Conservation (phyloP, 2,888 invertebrate species). For the Drosophila flavopinicola region DNA sequence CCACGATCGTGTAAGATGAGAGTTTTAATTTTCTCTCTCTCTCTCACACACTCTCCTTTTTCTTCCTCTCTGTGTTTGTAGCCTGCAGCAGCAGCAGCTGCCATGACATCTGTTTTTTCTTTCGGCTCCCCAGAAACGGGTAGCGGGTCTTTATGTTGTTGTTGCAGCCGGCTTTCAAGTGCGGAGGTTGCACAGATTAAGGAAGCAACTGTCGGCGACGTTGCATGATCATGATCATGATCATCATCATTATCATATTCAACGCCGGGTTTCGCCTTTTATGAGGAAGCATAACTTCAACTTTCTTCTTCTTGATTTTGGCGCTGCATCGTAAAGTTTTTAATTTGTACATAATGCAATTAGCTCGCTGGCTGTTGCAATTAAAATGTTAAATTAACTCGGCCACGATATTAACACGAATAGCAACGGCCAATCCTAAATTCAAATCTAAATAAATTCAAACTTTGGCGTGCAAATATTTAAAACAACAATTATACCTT, state of each 20-base stretch:
- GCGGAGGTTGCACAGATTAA: constrained; percentile 71
- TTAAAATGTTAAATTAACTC: constrained; percentile 63
- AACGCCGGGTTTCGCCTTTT: constrained; percentile 25
- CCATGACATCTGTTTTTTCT: constrained; percentile 43
- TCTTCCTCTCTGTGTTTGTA: constrained; percentile 1
- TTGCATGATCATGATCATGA: constrained; percentile 51
- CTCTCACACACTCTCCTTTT: not conserved
- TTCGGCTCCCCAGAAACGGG: constrained; percentile 24
- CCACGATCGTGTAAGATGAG: constrained; percentile 18
- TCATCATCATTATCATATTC: constrained; percentile 21
- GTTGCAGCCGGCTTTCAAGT: constrained; percentile 64
- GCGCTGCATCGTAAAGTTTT: constrained; percentile 35
- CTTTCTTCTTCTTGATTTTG: constrained; percentile 32
- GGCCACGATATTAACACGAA: constrained; percentile 48
- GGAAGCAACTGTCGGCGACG: constrained; percentile 57
- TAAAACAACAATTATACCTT: constrained; percentile 57
- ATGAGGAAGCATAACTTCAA: constrained; percentile 36
- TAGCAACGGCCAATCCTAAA: constrained; percentile 20
- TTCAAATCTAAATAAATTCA: constrained; percentile 31
- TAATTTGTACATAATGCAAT: constrained; percentile 53
- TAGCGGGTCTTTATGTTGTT: constrained; percentile 38
- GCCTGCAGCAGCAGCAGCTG: constrained; percentile 44
- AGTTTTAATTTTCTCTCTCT: constrained; percentile 7
- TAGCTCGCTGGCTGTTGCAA: constrained; percentile 46
- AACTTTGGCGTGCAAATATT: constrained; percentile 57